Base-by-base conservation (phyloP, 2,113 vertebrate species). In the Prolemur simus region DNA sequence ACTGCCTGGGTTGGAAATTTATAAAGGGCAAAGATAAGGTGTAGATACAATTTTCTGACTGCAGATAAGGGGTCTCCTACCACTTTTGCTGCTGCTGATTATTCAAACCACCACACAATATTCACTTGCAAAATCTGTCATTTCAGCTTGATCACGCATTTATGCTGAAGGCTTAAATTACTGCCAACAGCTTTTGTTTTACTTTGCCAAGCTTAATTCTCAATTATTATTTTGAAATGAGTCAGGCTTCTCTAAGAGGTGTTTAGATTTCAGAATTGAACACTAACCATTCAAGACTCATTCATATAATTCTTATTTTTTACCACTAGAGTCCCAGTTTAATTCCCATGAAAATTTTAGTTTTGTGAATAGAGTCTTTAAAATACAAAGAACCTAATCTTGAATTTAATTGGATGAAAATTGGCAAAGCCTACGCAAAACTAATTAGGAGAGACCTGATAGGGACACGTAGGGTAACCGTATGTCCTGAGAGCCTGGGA, bases 281-380 rank as follows among this genome's bases (percentile, higher is more conserved):
- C n/a, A 34, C 49, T 84, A 17, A 91, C n/a, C 9, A 9, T 45
- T 95, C 60, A 47, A 84, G 80, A 78, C 74, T 89, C 34, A 60
- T 37, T 42, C 25, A 39, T 52, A 23, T 2, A 83, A 45, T 83
- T 86, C 13, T 68, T 23, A 7, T 37, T 74, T 93, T 87, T 82
- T 17, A 47, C 37, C 15, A n/a, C 58, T 27, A 56, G 8, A 52
- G 60, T n/a, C 64, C 54, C 87, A 76, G 54, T 11, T 39, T 92
- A 69, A 90, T 87, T 86, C 87, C 49, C 90, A 58, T 93, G 42
- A 81, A 93, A 88, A 39, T 29, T 54, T 84, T 47, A 25, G 49
- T 90, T 95, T 96, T 92, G 64, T 94, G 49, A 92, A 52, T 96
- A 77, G 66, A 71, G 42, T 87, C 85, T 95, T 91, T 58, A 60